Base-by-base conservation (phyloP, 2,797 vertebrate genomes). In the Meriones psammophilus region DNA sequence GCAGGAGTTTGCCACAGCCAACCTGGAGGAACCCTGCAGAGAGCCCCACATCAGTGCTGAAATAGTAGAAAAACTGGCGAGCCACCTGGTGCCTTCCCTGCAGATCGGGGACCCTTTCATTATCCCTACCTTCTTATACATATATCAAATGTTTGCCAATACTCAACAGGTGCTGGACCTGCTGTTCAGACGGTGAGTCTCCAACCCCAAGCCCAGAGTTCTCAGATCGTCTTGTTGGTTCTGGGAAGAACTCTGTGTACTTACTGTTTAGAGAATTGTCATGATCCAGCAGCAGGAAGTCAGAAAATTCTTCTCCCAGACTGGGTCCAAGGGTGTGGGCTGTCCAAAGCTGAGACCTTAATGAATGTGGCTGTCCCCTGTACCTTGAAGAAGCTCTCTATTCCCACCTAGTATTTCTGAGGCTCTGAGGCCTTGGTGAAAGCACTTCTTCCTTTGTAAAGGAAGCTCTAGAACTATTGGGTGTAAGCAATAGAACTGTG, bases 71-170 rank as follows among this genome's bases (percentile, higher is more conserved):
- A 98, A 99, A 94, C 98, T 99, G 98, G 99, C 99, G 98, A 99
- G 99, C 97, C 99, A 99, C 98, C 99, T 99, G 98, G 99, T 99
- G 96, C 99, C 99, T 0, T 99, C 99, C 26, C 99, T 99, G 97
- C 98, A 98, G 77, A 99, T 99, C 91, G 99, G 58, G 56, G 99
- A 99, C 98, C 99, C 99, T 98, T 99, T 99, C 84, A 99, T 99
- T 7, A 99, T 99, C 98, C 99, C 99, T 98, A 99, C 99, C 98
- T 99, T 99, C 98, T 98, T 99, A 93, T 99, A 99, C 98, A 99
- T 99, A 0, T 99, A 99, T 98, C 98, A 99, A n/a, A 99, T 99
- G 64, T 99, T 99, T 0, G 98, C 99, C 96, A 98, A 99, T 97
- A 99, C 99, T 88, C 99, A 98, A 97, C 99, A 99, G 98, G 99